phyloP scores from a whole-genome alignment of 2,888 invertebrate genomes.

The Calliphora vomitoria region DNA sequence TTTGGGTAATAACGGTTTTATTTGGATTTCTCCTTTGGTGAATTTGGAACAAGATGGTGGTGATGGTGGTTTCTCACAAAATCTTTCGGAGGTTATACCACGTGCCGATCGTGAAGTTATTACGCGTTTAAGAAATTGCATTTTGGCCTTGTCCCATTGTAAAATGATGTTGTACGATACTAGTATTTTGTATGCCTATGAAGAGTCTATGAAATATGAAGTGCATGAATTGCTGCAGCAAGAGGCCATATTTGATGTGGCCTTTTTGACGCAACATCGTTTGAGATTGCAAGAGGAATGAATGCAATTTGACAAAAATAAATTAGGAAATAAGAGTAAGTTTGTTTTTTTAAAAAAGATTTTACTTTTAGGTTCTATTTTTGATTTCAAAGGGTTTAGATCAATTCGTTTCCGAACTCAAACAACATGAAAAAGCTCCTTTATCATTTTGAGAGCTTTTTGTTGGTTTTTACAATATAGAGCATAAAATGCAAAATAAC shows the following conservation, averaged over 20 bases:
- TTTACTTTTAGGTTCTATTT: too few species aligned
- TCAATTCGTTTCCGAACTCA: too few species aligned
- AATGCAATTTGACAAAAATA: slow-evolving; percentile 26
- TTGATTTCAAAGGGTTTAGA: too few species aligned
- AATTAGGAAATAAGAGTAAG: slow-evolving; percentile 22
- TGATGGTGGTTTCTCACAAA: slow-evolving; percentile 91
- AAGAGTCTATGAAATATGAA: slow-evolving; percentile 93
- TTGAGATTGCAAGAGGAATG: slow-evolving; percentile 84
- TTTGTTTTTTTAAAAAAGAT: too few species aligned
- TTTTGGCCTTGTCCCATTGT: slow-evolving; percentile 93
- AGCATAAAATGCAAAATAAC: too few species aligned
- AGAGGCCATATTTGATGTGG: slow-evolving; percentile 93
- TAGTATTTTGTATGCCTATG: slow-evolving; percentile 95
- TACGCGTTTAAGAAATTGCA: slow-evolving; percentile 94
- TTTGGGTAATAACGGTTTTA: slow-evolving; percentile 97
- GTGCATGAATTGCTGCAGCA: slow-evolving; percentile 92
- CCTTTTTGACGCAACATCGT: slow-evolving; percentile 91
- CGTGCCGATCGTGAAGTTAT: slow-evolving; percentile 93
- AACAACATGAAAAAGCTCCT: too few species aligned
- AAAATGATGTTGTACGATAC: slow-evolving; percentile 97
- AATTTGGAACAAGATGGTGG: slow-evolving; percentile 87
- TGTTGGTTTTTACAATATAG: too few species aligned
- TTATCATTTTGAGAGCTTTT: too few species aligned
- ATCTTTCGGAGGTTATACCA: slow-evolving; percentile 89
- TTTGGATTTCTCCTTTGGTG: slow-evolving; percentile 94